Evolutionary conservation across 2,797 vertebrate species (phyloP).

Genomic region (Vireo griseus): DNA sequence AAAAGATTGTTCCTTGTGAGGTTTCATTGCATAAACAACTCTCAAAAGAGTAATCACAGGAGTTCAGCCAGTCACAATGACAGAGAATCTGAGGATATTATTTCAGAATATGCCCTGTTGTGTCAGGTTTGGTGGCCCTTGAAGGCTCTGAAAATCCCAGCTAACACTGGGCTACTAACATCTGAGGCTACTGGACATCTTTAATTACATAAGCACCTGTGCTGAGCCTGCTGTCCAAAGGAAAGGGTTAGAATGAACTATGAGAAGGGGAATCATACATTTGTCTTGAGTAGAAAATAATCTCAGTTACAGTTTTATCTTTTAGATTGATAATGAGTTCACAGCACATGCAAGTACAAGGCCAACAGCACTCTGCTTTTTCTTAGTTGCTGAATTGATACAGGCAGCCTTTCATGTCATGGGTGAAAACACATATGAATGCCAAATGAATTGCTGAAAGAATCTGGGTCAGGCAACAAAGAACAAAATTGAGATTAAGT

Average conservation of each 20-base stretch:
- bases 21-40: neutral
- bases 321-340: neutral
- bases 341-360: neutral
- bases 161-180: neutral
- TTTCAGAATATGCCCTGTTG: neutral
- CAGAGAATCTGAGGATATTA: neutral
- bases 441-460: neutral
- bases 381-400: neutral
- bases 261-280: neutral
- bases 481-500: neutral
- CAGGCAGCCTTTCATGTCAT: neutral
- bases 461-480: neutral
- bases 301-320: neutral
- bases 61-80: neutral
- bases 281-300: neutral
- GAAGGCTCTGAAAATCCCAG: neutral
- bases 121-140: neutral
- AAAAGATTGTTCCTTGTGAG: neutral
- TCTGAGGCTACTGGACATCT: neutral
- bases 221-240: neutral
- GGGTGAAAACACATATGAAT: neutral
- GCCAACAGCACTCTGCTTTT: neutral
- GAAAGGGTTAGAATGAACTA: neutral
- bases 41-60: neutral
- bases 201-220: neutral